Base-by-base conservation (phyloP, 2,113 vertebrate genomes). In the Clarias macrocephalus region DNA sequence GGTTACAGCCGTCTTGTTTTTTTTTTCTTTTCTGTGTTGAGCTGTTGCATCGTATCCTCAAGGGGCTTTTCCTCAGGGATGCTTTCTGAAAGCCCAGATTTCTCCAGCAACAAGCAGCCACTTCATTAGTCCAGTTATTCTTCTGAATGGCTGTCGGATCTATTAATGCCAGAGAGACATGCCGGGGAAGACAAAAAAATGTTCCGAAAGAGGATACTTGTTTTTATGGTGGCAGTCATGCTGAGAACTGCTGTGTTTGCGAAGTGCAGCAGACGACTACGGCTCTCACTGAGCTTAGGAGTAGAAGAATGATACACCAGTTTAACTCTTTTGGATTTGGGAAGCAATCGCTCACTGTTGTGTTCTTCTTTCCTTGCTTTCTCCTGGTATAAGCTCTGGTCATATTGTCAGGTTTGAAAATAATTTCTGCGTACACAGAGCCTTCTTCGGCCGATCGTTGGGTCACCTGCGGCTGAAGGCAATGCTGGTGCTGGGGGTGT, bases 71-170 rank as follows among this genome's bases (percentile, higher is more conserved):
- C 86, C 86, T 86, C 80, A 87, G 89, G 88, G 89, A 80, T 86
- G 56, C 42, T 72, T 88, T 62, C 83, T 88, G 81, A 89, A 87
- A 89, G 79, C 72, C 63, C 84, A 62, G 70, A 84, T 83, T 86
- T 88, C 86, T 80, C 23, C 68, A 83, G 73, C 62, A 65, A 83
- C 86, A 83, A 89, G 86, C 83, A 63, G 85, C 80, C 83, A 72
- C 83, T 80, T 88, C 87, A 89, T 88, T 88, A 88, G 80, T 88
- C 86, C 80, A 72, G 83, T 88, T 89, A 86, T 70, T 63, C 84
- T 79, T 79, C 84, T 85, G 86, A 89, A 54, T 52, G 80, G 33
- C 89, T 83, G 68, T 85, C 33, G 59, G 77, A 85, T 70, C 76
- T 59, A 21, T 85, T 66, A 80, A 80, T 66, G 73, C 72, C 57